Base-by-base conservation (phyloP, 2,888 invertebrate species). In the Ganaspis brasiliensis region DNA sequence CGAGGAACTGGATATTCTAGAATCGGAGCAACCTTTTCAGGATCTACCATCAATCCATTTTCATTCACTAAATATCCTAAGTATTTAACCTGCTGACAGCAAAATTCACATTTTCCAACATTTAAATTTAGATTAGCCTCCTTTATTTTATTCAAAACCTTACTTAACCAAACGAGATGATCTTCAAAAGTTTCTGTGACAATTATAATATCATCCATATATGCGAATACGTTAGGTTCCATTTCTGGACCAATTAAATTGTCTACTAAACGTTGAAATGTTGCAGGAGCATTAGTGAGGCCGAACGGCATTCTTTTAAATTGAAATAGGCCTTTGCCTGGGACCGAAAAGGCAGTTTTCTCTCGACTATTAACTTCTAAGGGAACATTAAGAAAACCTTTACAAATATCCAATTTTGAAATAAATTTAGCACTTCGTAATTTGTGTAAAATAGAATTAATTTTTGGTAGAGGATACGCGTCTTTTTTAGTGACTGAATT, bases 281-380 rank as follows among this genome's bases (percentile, higher is more conserved):
- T 81, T 0, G 81, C 81, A 2, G 83, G 84, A 1, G 82, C 83
- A 21, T 67, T 75, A 0, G 76, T 61, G 2, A 83, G 40, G 1
- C 79, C 81, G 37, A 73, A 74, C 0, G 81, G 79, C 49, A 49
- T 49, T n/a, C 49, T 2, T 49, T 49, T 49, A n/a, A 49, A 49
- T 0, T 49, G 49, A 6, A 49, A 49, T n/a, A 49, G 4, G 6
- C 49, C 49, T 6, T 16, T 14, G 21, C 78, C 79, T 0, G 87
- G 87, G 14, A 88, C 83, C 1, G 83, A 84, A 61, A 88, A 89
- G 2, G 88, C 88, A 8, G 88, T 88, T n/a, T 81, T 81, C n/a
- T 81, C 81, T 10, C 77, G 26, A 6, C 82, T 82, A 0, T 61
- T 26, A 40, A 79, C 72, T 8, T 59, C 76, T 67, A 84, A 45